Evolutionary conservation across 1,140 invertebrate genomes (phyloP).

Genomic region (Papilio glaucus): DNA sequence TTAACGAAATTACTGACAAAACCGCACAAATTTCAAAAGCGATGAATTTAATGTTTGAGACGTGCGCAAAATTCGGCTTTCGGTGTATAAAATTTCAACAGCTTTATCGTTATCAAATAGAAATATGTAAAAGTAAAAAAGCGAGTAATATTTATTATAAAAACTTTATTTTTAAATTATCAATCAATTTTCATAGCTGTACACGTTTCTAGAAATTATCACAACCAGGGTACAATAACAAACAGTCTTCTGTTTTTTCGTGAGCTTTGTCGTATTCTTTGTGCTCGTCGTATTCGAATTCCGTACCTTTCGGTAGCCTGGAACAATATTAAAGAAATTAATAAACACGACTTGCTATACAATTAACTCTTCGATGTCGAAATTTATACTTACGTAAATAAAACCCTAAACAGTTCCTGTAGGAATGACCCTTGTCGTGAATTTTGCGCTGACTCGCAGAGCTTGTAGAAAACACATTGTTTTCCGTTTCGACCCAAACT

Average conservation of each 20-base stretch:
- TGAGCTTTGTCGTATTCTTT: conserved; percentile 67
- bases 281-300: conserved; percentile 55
- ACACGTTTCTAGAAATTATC: conserved; percentile 36
- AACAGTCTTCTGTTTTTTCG: conserved; percentile 48
- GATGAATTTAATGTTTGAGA: conserved; percentile 3
- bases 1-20: not conserved
- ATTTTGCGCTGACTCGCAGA: conserved; percentile 83
- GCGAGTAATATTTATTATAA: too few relatives aligned
- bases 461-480: conserved; percentile 84
- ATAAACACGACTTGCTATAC: conserved; percentile 1
- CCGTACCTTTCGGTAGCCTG: conserved; percentile 67
- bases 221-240: conserved; percentile 53
- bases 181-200: not conserved
- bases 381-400: conserved; percentile 85
- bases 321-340: conserved; percentile 33
- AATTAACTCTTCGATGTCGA: too few relatives aligned
- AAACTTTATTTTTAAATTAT: conserved; percentile 10
- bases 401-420: conserved; percentile 84
- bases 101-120: not conserved
- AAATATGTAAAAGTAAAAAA: not conserved
- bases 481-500: conserved; percentile 84
- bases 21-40: not conserved
- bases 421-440: conserved; percentile 78
- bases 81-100: not conserved
- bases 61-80: not conserved